Base-by-base conservation (phyloP, 2,888 invertebrate species). In the Temnothorax unifasciatus region DNA sequence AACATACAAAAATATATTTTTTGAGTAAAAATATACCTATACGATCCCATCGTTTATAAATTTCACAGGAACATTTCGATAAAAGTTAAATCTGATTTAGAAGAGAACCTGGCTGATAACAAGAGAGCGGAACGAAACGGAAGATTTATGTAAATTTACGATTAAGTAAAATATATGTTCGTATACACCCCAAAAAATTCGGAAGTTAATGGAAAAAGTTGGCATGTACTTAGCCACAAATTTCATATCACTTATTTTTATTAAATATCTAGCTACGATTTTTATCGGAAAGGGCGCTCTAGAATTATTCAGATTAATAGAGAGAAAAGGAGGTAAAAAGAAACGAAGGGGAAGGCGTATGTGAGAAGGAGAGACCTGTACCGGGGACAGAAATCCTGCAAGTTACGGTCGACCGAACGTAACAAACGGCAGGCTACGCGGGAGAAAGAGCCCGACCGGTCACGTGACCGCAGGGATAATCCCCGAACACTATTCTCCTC, bases 401-500 rank as follows among this genome's bases (percentile, higher is more conserved):
- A 79, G 79, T 79, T 79, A 79, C 79, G 79, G 73, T 79, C 79
- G 79, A 79, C 74, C 79, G 79, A 73, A 79, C 79, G 59, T 79
- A 79, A 79, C 79, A 73, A 79, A 79, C 79, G 79, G 73, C 79
- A 59, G 79, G 57, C 79, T 71, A 34, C 21, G n/a, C 34, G 34
- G 47, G 44, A 79, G 79, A 59, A 71, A 59, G 57, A 79, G 25
- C 73, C 57, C 71, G 15, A 25, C 79, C 34, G 79, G 34, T 79
- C 79, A 79, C 47, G 57, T 73, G 73, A 73, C 47, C 79, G 47
- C 73, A 79, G 29, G 73, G 79, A 79, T 79, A 79, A 79, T 79
- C 73, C 79, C 47, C 79, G 73, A 79, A 71, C 73, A 59, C 73
- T 73, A 71, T 79, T 71, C 34, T 6, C 74, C 47, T 79, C 34